Evolutionary conservation across 2,888 invertebrate species (phyloP).

Genomic region (Netelia inedita): DNA sequence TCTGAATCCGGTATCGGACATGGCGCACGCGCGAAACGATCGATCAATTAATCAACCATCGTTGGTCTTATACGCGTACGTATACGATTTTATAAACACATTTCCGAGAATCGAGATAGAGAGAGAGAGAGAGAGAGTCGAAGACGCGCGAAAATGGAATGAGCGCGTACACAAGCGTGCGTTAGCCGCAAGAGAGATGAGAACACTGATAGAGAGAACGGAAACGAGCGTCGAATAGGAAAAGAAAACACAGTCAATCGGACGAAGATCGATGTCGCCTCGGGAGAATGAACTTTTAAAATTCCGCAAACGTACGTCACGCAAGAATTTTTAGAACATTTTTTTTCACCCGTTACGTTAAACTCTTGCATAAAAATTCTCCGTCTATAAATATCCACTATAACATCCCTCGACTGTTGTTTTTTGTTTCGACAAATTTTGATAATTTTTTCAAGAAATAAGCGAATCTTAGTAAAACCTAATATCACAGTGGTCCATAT

Average conservation of each 20-base stretch:
- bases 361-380: constrained; percentile 12
- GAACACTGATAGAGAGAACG: constrained; percentile 21
- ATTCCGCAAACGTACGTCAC: constrained; percentile 17
- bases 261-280: constrained; percentile 3
- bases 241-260: not conserved
- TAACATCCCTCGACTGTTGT: too few relatives aligned
- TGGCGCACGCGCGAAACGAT: constrained; percentile 43
- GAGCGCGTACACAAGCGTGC: constrained; percentile 44
- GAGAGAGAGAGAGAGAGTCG: constrained; percentile 28
- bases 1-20: constrained; percentile 62
- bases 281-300: not conserved
- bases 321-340: not conserved
- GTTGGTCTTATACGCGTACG: constrained; percentile 14
- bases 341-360: not conserved
- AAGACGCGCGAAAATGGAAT: constrained; percentile 35
- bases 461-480: not conserved
- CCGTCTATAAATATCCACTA: too few relatives aligned
- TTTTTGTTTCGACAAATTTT: too few relatives aligned
- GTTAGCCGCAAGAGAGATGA: constrained; percentile 60
- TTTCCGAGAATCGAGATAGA: constrained; percentile 49
- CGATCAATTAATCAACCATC: constrained; percentile 65
- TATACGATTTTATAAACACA: constrained; percentile 19
- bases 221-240: constrained; percentile 19
- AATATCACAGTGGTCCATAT: not conserved
- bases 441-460: too few relatives aligned